Percentiles rank a stretch among this genome's conserved stretches.
Evolutionary conservation across 2,113 vertebrate genomes (phyloP).

Genomic region (Halichoerus grypus): DNA sequence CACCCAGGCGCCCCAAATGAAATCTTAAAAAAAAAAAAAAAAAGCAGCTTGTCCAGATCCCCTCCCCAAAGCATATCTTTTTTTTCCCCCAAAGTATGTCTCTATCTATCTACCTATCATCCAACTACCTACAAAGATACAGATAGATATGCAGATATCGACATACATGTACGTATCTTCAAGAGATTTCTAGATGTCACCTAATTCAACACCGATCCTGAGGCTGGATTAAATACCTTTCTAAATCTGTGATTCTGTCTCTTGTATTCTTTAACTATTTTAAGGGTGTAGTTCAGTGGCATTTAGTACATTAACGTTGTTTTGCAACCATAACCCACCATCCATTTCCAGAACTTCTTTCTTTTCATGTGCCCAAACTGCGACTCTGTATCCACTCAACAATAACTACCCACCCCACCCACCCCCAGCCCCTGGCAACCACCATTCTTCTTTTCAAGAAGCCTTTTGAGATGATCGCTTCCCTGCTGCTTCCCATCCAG

Average conservation of each 20-base stretch:
- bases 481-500: background rate
- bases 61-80: background rate
- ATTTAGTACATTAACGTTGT: background rate
- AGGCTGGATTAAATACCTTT: background rate
- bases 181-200: background rate
- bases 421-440: background rate
- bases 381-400: background rate
- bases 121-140: background rate
- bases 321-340: background rate
- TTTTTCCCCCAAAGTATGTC: background rate
- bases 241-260: background rate
- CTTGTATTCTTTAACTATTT: background rate
- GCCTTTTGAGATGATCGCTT: background rate
- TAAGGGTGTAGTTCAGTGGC: background rate
- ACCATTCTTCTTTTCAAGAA: background rate
- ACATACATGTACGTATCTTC: background rate
- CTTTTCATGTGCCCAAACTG: background rate
- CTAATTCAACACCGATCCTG: background rate
- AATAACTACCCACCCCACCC: background rate
- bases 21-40: background rate
- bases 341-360: background rate
- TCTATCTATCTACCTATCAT: background rate
- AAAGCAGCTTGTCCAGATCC: background rate
- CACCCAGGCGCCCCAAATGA: too few relatives aligned
- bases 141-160: background rate